phyloP scores from a whole-genome alignment of 1,140 invertebrate genomes.

The Phymorhynchus buccinoides region DNA sequence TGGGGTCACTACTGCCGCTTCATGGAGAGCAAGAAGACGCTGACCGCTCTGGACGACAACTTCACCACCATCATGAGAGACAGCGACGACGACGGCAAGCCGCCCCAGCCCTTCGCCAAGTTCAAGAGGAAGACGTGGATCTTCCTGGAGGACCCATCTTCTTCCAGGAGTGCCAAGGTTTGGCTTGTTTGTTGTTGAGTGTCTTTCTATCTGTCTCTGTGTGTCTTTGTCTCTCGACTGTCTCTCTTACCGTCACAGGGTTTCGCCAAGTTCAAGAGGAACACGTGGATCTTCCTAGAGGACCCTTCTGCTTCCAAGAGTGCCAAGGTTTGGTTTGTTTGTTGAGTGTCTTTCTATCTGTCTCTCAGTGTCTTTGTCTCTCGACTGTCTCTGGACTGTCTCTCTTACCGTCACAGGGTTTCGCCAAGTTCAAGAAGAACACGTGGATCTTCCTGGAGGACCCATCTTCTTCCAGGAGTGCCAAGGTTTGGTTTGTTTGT shows the following conservation, averaged over 20 bases:
- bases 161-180: conserved; percentile 68
- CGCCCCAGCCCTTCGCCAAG: conserved; percentile 51
- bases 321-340: conserved; percentile 69
- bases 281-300: conserved; percentile 69
- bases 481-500: no score
- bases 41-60: conserved; percentile 70
- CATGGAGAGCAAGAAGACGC: conserved; percentile 67
- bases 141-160: conserved; percentile 68
- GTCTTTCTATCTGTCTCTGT: no score
- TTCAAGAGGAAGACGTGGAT: conserved; percentile 67
- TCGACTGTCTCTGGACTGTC: no score
- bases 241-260: conserved; percentile 46
- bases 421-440: conserved; percentile 59
- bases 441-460: conserved; percentile 70
- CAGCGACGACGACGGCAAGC: conserved; percentile 55
- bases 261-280: conserved; percentile 57
- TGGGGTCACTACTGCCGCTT: conserved; percentile 71
- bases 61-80: conserved; percentile 63
- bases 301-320: conserved; percentile 65
- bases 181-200: no score
- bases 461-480: conserved; percentile 63
- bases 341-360: neutral
- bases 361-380: no score
- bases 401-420: conserved; percentile 53
- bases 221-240: no score